Percentiles rank a stretch among this genome's conserved stretches.
These are phyloP conservation scores for Lordiphosa collinella DNA, from an alignment of 1,140 invertebrate genomes.

Conservation along the genomic window DNA sequence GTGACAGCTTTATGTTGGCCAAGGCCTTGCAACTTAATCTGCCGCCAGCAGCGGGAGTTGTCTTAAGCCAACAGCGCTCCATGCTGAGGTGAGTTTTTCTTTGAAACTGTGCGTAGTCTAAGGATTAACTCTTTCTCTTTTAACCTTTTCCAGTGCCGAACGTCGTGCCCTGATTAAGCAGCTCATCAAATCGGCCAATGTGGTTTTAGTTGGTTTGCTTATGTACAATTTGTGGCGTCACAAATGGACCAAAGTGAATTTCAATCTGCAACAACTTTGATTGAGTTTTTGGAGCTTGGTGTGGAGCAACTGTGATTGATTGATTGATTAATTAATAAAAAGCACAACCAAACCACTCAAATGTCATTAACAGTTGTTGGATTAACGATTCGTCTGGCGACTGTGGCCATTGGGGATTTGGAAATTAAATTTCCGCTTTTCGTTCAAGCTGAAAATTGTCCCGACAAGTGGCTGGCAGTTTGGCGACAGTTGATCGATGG, in stretches of 20 bases:
- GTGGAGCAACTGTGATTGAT: constrained; percentile 34
- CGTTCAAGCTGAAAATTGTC: constrained; percentile 27
- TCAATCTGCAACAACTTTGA: constrained; percentile 54
- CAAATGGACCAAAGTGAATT: constrained; percentile 77
- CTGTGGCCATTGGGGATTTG: constrained; percentile 28
- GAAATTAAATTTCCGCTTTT: constrained; percentile 58
- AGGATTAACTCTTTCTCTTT: not conserved
- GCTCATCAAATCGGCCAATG: constrained; percentile 65
- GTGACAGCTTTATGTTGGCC: constrained; percentile 26
- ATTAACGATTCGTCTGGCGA: constrained; percentile 21
- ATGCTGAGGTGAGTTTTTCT: constrained; percentile 34
- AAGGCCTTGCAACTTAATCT: constrained; percentile 13
- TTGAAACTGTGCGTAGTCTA: not conserved
- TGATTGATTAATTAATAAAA: constrained; percentile 70
- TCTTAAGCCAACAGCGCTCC: constrained; percentile 14
- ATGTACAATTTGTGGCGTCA: constrained; percentile 74
- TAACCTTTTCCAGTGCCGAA: constrained; percentile 28
- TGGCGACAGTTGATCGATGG: no score
- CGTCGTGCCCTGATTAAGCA: constrained; percentile 59
- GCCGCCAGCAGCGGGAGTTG: constrained; percentile 28
- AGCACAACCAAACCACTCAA: constrained; percentile 29
- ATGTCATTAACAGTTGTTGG: constrained; percentile 56
- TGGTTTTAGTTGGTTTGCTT: constrained; percentile 63
- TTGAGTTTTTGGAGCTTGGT: constrained; percentile 18
- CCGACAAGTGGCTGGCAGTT: no score